phyloP scores from a whole-genome alignment of 2,888 invertebrate species.

The Leucophora obtusa region DNA sequence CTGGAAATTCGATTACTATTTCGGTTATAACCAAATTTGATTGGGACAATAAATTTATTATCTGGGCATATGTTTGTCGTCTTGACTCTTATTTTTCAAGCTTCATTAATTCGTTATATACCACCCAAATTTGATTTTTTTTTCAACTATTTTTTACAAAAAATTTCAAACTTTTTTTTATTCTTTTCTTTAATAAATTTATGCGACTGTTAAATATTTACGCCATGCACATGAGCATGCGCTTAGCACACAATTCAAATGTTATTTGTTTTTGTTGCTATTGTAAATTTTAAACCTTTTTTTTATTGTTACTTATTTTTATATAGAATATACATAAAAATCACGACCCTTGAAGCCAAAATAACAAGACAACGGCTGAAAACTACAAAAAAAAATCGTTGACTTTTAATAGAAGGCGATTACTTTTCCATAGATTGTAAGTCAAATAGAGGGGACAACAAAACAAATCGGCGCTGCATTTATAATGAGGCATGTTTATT shows the following conservation, averaged over 20 bases:
- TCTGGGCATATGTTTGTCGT: no score
- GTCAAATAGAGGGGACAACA: constrained; percentile 62
- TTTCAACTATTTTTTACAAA: neutral
- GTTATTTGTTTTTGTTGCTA: constrained; percentile 47
- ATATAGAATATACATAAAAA: constrained; percentile 51
- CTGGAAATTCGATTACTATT: no score
- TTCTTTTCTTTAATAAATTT: constrained; percentile 66
- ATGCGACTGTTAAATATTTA: constrained; percentile 68
- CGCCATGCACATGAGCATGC: constrained; percentile 66
- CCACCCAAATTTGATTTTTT: neutral
- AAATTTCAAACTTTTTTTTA: constrained; percentile 7
- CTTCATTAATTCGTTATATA: neutral
- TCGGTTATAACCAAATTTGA: no score
- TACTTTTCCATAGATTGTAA: constrained; percentile 49
- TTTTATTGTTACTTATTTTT: constrained; percentile 38
- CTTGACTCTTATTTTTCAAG: neutral
- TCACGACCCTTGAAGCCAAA: constrained; percentile 63
- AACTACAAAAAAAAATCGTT: constrained; percentile 32
- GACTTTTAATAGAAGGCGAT: constrained; percentile 59
- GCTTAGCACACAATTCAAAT: constrained; percentile 63
- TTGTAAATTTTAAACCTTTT: constrained; percentile 44
- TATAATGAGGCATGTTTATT: constrained; percentile 69
- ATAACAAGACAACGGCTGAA: neutral
- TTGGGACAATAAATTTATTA: no score
- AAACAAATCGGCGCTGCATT: constrained; percentile 68